These are phyloP conservation scores for Tribolium madens DNA, from an alignment of 1,140 invertebrate genomes.

Conservation along the genomic window DNA sequence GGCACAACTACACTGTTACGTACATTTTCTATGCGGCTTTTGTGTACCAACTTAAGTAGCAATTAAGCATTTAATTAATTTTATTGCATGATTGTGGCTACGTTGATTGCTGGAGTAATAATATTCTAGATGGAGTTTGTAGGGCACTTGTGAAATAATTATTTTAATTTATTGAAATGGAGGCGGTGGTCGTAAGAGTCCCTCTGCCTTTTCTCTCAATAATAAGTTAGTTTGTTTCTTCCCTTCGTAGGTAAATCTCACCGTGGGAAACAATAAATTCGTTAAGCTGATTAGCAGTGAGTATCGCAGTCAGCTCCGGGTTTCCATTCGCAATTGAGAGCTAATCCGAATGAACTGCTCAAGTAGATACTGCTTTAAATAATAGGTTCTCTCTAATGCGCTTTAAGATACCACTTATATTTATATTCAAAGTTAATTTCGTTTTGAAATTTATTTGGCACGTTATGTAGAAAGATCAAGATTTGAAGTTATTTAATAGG, in stretches of 20 bases:
- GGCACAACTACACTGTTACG: too few relatives aligned
- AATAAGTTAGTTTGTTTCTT: slow-evolving; percentile 42
- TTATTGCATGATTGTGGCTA: neutral
- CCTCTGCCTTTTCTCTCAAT: slow-evolving; percentile 23
- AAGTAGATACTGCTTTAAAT: slow-evolving; percentile 54
- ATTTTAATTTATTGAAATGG: slow-evolving; percentile 22
- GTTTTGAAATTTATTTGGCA: slow-evolving; percentile 51
- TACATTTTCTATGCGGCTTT: too few relatives aligned
- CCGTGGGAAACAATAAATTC: slow-evolving; percentile 53
- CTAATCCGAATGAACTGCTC: slow-evolving; percentile 53
- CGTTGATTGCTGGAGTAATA: neutral
- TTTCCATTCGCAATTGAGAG: slow-evolving; percentile 51
- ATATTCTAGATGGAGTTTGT: neutral
- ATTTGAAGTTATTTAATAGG: slow-evolving; percentile 8
- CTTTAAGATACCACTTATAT: slow-evolving; percentile 51
- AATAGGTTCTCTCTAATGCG: slow-evolving; percentile 50
- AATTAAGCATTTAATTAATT: slow-evolving; percentile 4
- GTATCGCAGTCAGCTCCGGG: slow-evolving; percentile 45
- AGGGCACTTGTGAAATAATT: neutral
- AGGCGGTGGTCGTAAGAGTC: neutral
- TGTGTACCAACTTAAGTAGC: neutral
- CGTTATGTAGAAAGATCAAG: slow-evolving; percentile 18
- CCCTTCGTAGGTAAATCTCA: slow-evolving; percentile 45
- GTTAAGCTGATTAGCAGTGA: slow-evolving; percentile 52
- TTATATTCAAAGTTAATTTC: slow-evolving; percentile 58